phyloP scores from a whole-genome alignment of 2,113 vertebrate genomes.

The Proteles cristata region DNA sequence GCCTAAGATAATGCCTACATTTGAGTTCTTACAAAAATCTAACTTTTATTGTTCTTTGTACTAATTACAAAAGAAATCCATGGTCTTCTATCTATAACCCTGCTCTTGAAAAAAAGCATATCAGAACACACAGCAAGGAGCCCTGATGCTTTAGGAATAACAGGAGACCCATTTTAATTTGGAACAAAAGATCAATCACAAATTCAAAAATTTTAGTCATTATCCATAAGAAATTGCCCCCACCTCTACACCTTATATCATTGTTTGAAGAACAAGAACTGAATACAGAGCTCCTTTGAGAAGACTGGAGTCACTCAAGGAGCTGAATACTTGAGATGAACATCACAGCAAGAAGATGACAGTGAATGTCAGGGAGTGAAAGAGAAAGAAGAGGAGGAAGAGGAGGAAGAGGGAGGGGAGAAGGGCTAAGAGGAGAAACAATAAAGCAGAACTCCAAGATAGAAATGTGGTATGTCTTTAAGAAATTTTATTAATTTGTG shows the following conservation, averaged over 20 bases:
- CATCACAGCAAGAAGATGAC: background rate
- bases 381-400: background rate
- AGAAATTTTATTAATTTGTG: conserved; percentile 23
- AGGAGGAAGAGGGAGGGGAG: background rate
- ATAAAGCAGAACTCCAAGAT: background rate
- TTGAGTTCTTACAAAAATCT: background rate
- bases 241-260: background rate
- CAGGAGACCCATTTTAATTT: background rate
- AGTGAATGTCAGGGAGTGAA: background rate
- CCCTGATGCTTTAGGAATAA: background rate
- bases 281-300: background rate
- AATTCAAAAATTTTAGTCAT: background rate
- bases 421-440: background rate
- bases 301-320: background rate
- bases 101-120: background rate
- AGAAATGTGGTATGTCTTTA: background rate
- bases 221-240: background rate
- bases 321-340: background rate
- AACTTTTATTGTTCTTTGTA: background rate
- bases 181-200: background rate
- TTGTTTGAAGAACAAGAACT: background rate
- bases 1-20: background rate
- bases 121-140: background rate
- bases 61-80: background rate
- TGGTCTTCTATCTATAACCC: background rate